Conservation (phyloP, 2,888 invertebrate genomes). For the Dastarcus helophoroides region DNA sequence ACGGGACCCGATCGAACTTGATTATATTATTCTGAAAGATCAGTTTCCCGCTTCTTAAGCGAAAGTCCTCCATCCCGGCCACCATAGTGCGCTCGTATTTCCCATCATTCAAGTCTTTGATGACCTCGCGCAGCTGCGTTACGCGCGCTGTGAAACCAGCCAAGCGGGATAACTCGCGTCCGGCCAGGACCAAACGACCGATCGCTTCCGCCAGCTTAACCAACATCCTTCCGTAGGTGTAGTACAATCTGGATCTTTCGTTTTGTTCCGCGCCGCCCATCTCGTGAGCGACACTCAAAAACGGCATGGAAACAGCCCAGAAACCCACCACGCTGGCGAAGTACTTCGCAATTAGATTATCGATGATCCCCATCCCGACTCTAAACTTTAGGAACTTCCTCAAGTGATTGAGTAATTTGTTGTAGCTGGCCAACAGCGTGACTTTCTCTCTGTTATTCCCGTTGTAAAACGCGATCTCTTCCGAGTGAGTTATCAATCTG, state of each 20-base stretch:
- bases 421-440: conserved; percentile 79
- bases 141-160: conserved; percentile 92
- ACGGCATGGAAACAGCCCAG: conserved; percentile 88
- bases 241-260: conserved; percentile 75
- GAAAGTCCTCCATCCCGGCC: conserved; percentile 31
- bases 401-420: conserved; percentile 75
- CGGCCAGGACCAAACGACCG: conserved; percentile 87
- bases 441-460: conserved; percentile 79
- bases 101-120: conserved; percentile 72
- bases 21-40: conserved; percentile 80
- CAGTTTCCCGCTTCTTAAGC: conserved; percentile 67
- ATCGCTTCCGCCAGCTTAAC: conserved; percentile 95
- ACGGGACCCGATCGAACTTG: conserved; percentile 83
- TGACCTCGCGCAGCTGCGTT: conserved; percentile 74
- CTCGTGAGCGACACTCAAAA: conserved; percentile 66
- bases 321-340: conserved; percentile 94
- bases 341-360: conserved; percentile 95
- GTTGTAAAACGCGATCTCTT: conserved; percentile 80
- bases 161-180: conserved; percentile 84
- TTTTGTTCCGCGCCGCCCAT: conserved; percentile 41
- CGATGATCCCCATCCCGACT: conserved; percentile 85
- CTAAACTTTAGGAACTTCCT: conserved; percentile 81
- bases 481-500: conserved; percentile 89
- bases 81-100: conserved; percentile 60
- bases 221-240: conserved; percentile 93